Percentiles rank a stretch among this genome's conserved stretches.
Evolutionary conservation across 2,888 invertebrate genomes (phyloP).

Genomic region (Sinhomidia bicolor): DNA sequence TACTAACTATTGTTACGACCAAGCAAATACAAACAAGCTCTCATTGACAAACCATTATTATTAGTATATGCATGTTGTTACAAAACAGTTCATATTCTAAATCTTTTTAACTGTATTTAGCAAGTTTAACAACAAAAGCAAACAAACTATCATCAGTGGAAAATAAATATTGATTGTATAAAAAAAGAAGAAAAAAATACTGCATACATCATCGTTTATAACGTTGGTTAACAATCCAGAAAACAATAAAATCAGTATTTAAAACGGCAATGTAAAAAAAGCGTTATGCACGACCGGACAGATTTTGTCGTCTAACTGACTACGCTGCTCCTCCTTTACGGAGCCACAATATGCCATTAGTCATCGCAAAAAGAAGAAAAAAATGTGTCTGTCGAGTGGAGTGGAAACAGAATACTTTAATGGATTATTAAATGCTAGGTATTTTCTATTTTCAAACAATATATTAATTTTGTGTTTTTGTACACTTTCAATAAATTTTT

Average conservation of each 20-base stretch:
- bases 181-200: background rate
- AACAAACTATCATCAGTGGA: background rate
- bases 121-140: too few species aligned
- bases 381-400: background rate
- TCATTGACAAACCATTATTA: too few species aligned
- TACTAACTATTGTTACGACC: too few species aligned
- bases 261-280: background rate
- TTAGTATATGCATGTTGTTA: too few species aligned
- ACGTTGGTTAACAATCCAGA: conserved; percentile 14
- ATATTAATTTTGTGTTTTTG: conserved; percentile 1
- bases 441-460: background rate
- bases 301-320: background rate
- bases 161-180: too few species aligned
- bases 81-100: too few species aligned
- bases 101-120: background rate
- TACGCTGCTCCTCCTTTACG: too few species aligned
- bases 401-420: conserved; percentile 27
- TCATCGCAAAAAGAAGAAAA: background rate
- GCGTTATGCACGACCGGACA: conserved; percentile 18
- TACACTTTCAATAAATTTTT: background rate
- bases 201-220: background rate
- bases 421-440: conserved; percentile 26
- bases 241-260: background rate
- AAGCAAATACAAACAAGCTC: too few species aligned
- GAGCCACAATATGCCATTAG: background rate